These are phyloP conservation scores for Gambusia affinis DNA, from an alignment of 2,113 vertebrate genomes.

Conservation along the genomic window DNA sequence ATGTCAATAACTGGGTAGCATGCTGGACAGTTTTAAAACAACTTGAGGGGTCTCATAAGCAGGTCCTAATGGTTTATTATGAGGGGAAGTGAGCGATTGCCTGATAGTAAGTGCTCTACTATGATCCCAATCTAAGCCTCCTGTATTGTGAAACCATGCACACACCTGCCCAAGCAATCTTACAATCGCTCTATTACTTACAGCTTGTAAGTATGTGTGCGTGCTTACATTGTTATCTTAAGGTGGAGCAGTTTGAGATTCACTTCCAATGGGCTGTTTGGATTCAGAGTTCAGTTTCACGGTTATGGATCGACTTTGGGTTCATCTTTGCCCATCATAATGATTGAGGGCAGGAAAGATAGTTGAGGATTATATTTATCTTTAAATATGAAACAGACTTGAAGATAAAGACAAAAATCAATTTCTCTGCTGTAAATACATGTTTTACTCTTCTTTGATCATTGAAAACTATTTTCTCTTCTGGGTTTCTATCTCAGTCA, in stretches of 20 bases:
- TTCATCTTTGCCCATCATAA: neutral
- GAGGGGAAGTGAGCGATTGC: conserved; percentile 23
- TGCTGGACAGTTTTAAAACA: neutral
- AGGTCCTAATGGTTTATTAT: conserved; percentile 8
- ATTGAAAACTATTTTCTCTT: conserved; percentile 8
- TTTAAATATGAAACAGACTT: neutral
- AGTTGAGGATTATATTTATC: neutral
- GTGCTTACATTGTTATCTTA: neutral
- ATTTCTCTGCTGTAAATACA: neutral
- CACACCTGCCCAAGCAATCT: conserved; percentile 48
- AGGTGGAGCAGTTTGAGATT: neutral
- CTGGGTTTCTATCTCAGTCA: conserved; percentile 36
- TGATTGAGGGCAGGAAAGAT: neutral
- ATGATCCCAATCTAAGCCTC: conserved; percentile 42
- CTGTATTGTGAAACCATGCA: conserved; percentile 36
- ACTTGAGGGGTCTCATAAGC: neutral
- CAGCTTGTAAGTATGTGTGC: conserved; percentile 6
- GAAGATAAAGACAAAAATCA: neutral
- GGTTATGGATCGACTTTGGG: neutral
- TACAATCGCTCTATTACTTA: conserved; percentile 34
- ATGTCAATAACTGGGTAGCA: too few relatives aligned
- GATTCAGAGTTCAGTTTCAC: neutral
- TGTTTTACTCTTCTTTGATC: conserved; percentile 8
- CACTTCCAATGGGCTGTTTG: neutral
- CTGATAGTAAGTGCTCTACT: conserved; percentile 26